Evolutionary conservation across 2,113 vertebrate species (phyloP), one percentile per base, ranked within the genome.

Genomic region (Muntiacus muntjak): DNA sequence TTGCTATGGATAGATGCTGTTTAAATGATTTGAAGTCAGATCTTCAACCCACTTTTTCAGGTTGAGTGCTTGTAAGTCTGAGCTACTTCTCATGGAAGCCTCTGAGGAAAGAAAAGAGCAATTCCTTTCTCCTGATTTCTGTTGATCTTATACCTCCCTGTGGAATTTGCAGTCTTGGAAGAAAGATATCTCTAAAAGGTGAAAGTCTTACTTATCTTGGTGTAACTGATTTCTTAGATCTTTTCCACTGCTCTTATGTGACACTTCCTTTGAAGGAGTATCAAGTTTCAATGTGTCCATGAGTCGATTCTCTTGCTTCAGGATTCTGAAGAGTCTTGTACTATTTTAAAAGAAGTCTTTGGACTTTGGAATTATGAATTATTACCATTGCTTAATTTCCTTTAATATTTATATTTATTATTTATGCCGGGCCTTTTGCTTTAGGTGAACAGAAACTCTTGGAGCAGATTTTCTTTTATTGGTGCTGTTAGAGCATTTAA

Each of bases 11-110:
- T 88, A 91, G 93, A 88, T 62, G 55, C 82, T 89, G 88, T 96
- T 97, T 64, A 94, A 98, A 94, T 96, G 92, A 95, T 94, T 89
- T 94, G 82, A 97, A 97, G 96, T 98, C 97, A 93, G 67, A 86
- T 97, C 97, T 90, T 93, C 76, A 94, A 96, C 92, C 91, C 83
- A 36, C 92, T 96, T 94, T 97, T 96, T 95, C 76, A 74, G 95
- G 55, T 95, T 92, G 96, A 96, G 91, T 91, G 91, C 95, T 94
- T 91, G 21, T 96, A 88, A 95, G 60, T 85, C 82, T 89, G 52
- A 95, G 76, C 23, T 88, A 45, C 58, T 94, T 97, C 84, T 96
- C 45, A 82, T 50, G 67, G 57, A 93, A 95, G 58, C 25, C 94
- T 98, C 94, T 47, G 86, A 96, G 91, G 67, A 97, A 91, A 81